phyloP scores from a whole-genome alignment of 1,140 invertebrate genomes.

The Drosophila bifasciata region DNA sequence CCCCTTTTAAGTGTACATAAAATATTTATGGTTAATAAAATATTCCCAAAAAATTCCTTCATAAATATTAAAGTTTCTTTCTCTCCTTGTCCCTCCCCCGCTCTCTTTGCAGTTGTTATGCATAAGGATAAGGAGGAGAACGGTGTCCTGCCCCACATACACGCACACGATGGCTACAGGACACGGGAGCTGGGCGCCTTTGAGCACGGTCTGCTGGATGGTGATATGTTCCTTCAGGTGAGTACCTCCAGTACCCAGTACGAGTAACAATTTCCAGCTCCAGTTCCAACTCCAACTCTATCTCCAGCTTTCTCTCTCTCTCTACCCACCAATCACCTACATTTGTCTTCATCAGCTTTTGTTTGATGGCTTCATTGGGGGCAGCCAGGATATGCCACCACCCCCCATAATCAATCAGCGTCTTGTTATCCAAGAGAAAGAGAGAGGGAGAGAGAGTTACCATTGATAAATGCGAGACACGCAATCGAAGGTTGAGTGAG shows the following conservation, averaged over 20 bases:
- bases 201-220: constrained; percentile 95
- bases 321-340: constrained; percentile 17
- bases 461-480: constrained; percentile 45
- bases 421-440: constrained; percentile 30
- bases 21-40: constrained; percentile 77
- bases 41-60: constrained; percentile 46
- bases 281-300: background rate
- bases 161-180: constrained; percentile 87
- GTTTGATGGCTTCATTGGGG: constrained; percentile 62
- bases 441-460: constrained; percentile 19
- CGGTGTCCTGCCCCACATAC: constrained; percentile 85
- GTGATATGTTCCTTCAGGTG: constrained; percentile 98
- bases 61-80: constrained; percentile 56
- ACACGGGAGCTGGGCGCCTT: constrained; percentile 93
- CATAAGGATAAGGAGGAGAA: constrained; percentile 95
- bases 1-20: constrained; percentile 42
- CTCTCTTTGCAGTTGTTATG: constrained; percentile 93
- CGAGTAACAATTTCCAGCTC: no score
- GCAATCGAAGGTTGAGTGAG: constrained; percentile 35
- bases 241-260: constrained; percentile 54
- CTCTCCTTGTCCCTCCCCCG: background rate
- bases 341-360: constrained; percentile 75
- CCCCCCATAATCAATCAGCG: constrained; percentile 72
- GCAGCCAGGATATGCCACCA: constrained; percentile 56
- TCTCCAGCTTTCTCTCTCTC: no score